Conservation (phyloP, 2,888 invertebrate species). For the Amphipyra berbera region DNA sequence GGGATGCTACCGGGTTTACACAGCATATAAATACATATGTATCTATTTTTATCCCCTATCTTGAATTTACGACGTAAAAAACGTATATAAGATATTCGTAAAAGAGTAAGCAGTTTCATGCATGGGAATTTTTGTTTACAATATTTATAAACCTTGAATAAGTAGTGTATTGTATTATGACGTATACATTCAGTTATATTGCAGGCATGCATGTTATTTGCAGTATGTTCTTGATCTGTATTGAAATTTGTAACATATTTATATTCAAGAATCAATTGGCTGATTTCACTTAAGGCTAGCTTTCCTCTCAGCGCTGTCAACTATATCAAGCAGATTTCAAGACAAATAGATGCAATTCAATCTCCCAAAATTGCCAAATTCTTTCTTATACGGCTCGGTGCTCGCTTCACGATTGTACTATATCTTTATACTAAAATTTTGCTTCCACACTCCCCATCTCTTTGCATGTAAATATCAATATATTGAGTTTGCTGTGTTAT, state of each 20-base stretch:
- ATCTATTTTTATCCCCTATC: too few species aligned
- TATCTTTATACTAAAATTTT: constrained; percentile 19
- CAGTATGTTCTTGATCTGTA: background rate
- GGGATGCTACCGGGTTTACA: constrained; percentile 7
- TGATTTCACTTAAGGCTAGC: constrained; percentile 19
- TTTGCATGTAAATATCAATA: constrained; percentile 44
- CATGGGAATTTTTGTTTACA: constrained; percentile 8
- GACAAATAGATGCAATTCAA: constrained; percentile 40
- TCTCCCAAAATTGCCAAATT: constrained; percentile 28
- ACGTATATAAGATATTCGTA: constrained; percentile 1
- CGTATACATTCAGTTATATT: background rate
- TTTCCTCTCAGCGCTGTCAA: constrained; percentile 6
- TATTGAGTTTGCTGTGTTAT: constrained; percentile 29
- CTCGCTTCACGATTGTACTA: constrained; percentile 38
- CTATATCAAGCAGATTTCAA: constrained; percentile 1
- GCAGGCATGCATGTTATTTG: constrained; percentile 26
- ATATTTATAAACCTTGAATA: too few species aligned
- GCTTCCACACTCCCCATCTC: constrained; percentile 10
- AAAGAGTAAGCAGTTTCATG: constrained; percentile 16
- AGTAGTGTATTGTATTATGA: too few species aligned
- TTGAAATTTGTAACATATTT: background rate
- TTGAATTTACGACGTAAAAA: background rate
- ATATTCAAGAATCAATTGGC: constrained; percentile 30
- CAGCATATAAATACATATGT: constrained; percentile 14
- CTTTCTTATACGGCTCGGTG: constrained; percentile 34